Evolutionary conservation across 2,888 invertebrate genomes (phyloP).

Genomic region (Smittia aterrima): DNA sequence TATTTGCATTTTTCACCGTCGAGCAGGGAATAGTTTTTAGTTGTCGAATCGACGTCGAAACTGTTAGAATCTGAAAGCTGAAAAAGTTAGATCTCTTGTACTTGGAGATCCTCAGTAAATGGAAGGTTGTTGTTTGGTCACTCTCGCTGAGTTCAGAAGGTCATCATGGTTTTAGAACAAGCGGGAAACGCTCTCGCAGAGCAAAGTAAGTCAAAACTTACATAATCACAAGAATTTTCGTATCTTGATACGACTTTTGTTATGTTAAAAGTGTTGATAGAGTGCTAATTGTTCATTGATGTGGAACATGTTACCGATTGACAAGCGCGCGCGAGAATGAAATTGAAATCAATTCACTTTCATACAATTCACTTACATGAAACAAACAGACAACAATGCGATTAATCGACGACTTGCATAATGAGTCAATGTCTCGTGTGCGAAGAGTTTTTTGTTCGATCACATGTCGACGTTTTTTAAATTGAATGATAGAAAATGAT

Average conservation of each 20-base stretch:
- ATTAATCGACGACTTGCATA: neutral
- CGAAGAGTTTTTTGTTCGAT: neutral
- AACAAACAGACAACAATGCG: neutral
- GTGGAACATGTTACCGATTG: neutral
- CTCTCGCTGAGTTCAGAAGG: neutral
- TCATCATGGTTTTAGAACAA: constrained; percentile 35
- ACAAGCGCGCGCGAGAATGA: neutral
- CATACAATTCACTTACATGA: neutral
- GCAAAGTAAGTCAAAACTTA: constrained; percentile 17
- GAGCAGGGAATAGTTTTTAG: neutral
- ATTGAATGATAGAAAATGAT: constrained; percentile 6
- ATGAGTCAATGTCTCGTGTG: neutral
- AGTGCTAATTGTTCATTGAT: neutral
- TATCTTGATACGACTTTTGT: too few species aligned
- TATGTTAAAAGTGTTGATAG: neutral
- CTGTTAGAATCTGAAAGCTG: constrained; percentile 6
- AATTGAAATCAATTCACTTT: constrained; percentile 7
- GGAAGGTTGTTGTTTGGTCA: neutral
- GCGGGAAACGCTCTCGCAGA: neutral
- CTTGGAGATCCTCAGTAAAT: constrained; percentile 28
- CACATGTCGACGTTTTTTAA: neutral
- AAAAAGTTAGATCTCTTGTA: neutral
- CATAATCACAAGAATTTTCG: neutral
- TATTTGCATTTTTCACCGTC: constrained; percentile 5
- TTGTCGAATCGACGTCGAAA: neutral